Conservation (phyloP, 2,888 invertebrate genomes). For the Chelonus formosanus region DNA sequence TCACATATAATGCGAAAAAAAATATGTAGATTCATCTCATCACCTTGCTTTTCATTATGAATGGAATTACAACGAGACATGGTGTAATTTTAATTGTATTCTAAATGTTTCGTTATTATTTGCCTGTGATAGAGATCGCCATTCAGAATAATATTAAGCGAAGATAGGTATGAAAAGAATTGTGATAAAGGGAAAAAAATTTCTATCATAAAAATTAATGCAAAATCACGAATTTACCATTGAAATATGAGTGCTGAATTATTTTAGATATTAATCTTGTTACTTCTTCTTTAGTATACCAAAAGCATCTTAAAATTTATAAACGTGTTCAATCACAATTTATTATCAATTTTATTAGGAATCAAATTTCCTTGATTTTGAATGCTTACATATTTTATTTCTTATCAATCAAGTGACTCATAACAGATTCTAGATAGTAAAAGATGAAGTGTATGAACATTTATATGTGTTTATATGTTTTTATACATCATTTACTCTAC, state of each 20-base stretch:
- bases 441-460: constrained; percentile 11
- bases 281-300: neutral
- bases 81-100: constrained; percentile 34
- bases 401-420: constrained; percentile 9
- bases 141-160: neutral
- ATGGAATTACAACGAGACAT: neutral
- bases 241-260: too few species aligned
- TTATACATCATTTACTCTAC: constrained; percentile 12
- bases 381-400: neutral
- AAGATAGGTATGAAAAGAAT: neutral
- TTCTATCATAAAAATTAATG: constrained; percentile 8
- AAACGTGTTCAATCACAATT: constrained; percentile 20
- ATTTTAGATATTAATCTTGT: constrained; percentile 10
- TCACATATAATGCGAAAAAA: too few species aligned
- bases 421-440: neutral
- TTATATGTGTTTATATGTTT: constrained; percentile 9
- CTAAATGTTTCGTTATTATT: constrained; percentile 32
- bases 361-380: constrained; percentile 30
- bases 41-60: too few species aligned
- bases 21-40: too few species aligned
- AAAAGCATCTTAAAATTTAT: neutral
- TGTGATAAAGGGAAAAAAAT: neutral
- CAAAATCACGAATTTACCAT: constrained; percentile 10
- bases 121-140: constrained; percentile 9
- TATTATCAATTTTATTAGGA: constrained; percentile 30